Evolutionary conservation across 2,113 vertebrate genomes (phyloP), one percentile per base, ranked within the genome.

Genomic region (Vulpes vulpes): DNA sequence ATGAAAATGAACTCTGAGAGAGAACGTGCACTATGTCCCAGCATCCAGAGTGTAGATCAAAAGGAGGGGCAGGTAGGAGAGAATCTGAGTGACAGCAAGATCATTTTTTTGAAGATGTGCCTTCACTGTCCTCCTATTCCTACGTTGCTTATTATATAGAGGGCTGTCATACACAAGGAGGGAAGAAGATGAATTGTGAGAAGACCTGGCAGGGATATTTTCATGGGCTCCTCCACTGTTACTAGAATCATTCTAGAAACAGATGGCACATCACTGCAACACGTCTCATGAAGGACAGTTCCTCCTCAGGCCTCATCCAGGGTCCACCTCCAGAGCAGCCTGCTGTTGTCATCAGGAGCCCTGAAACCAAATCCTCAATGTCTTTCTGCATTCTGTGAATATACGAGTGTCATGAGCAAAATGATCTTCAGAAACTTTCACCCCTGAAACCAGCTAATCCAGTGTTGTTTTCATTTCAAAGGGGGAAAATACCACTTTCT

Each of bases 251-350:
- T 97, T 94, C 71, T 32, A 64, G 96, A 97, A 98, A 94, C 98
- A 98, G 99, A 98, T 98, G 97, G 98, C 23, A 16, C 85, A 74
- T 95, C 62, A 64, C 49, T 80, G 96, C 84, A 71, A 78, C 89
- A 49, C 67, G 92, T 90, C 71, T 55, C 89, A 67, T 73, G 88
- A 97, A 98, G 97, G 98, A 92, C 87, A 1, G 64, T 35, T 96
- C 53, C 90, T 94, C 43, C 74, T 38, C 71, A 53, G 91, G 86
- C 27, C 15, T 65, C 97, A 17, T 60, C 43, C 2, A 0, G 53
- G 86, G 67, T 91, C 98, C 94, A 67, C 84, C 60, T 92, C 78
- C 62, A 94, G 95, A 96, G 81, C 96, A 96, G 96, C 92, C 93
- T 89, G 98, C 90, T 96, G 86, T 92, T 97, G 78, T 95, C 98